These are phyloP conservation scores for Melanerpes formicivorus DNA, from an alignment of 2,113 vertebrate genomes.

Conservation along the genomic window DNA sequence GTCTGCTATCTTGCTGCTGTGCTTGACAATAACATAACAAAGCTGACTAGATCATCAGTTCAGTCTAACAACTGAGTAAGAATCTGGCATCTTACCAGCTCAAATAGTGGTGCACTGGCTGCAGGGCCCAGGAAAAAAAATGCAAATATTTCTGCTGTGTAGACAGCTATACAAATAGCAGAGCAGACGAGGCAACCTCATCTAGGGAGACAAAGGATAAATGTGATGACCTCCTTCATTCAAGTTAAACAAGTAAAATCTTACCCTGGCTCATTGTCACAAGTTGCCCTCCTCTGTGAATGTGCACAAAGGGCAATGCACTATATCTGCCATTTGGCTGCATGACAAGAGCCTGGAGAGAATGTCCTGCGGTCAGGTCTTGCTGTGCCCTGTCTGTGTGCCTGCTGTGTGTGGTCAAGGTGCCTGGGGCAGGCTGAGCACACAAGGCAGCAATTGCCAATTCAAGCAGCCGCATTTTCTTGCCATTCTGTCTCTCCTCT, in stretches of 20 bases:
- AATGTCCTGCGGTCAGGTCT: background rate
- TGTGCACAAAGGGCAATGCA: background rate
- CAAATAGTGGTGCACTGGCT: conserved; percentile 28
- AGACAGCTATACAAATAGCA: conserved; percentile 41
- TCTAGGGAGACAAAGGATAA: background rate
- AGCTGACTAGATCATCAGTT: background rate
- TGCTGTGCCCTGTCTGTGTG: background rate
- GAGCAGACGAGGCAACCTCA: conserved; percentile 15
- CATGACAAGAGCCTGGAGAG: background rate
- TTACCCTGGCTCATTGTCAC: background rate
- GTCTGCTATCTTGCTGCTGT: conserved; percentile 5
- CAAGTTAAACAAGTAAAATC: conserved; percentile 5
- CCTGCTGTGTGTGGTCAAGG: background rate
- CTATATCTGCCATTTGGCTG: background rate
- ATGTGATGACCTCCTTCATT: background rate
- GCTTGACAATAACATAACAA: background rate
- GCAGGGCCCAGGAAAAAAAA: conserved; percentile 16
- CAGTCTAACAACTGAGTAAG: conserved; percentile 21
- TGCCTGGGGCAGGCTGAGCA: background rate
- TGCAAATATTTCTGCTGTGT: conserved; percentile 38
- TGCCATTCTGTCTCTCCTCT: background rate
- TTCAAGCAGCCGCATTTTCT: background rate
- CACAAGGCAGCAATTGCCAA: background rate
- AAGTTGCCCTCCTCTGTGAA: background rate
- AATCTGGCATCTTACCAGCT: conserved; percentile 44